phyloP scores from a whole-genome alignment of 2,797 vertebrate genomes.

The Arrhamphus sclerolepis region DNA sequence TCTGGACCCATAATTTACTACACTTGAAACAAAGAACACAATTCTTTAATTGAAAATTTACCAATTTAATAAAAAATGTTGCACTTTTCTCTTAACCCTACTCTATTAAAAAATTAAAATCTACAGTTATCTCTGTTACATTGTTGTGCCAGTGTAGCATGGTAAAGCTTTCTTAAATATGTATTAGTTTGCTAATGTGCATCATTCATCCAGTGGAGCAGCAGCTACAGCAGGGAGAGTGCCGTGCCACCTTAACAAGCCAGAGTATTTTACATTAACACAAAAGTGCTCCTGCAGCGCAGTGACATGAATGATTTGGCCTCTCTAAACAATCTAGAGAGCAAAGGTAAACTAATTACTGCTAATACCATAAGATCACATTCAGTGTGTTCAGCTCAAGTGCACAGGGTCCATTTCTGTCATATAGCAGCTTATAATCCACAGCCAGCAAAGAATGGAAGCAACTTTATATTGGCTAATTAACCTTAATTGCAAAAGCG shows the following conservation, averaged over 20 bases:
- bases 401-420: constrained; percentile 50
- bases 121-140: too few species aligned
- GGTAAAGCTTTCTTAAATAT: not conserved
- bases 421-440: constrained; percentile 48
- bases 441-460: constrained; percentile 54
- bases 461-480: constrained; percentile 61
- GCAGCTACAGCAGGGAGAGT: constrained; percentile 13
- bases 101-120: too few species aligned
- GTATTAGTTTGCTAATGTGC: constrained; percentile 10
- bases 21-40: too few species aligned
- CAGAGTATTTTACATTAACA: constrained; percentile 11
- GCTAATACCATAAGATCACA: constrained; percentile 41
- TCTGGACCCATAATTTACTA: too few species aligned
- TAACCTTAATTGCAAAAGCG: constrained; percentile 69
- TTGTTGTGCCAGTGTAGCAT: too few species aligned
- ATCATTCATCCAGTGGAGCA: constrained; percentile 20
- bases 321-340: constrained; percentile 43
- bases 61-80: too few species aligned
- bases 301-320: constrained; percentile 36
- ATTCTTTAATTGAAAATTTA: too few species aligned
- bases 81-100: too few species aligned
- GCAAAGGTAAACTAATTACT: constrained; percentile 64
- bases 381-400: constrained; percentile 35
- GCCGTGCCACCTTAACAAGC: constrained; percentile 31
- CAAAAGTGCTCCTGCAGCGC: constrained; percentile 8